A percentile compares a stretch with the other conserved stretches of the same genome.
phyloP scores from a whole-genome alignment of 2,797 vertebrate genomes.

The Sebastes flavidus region DNA sequence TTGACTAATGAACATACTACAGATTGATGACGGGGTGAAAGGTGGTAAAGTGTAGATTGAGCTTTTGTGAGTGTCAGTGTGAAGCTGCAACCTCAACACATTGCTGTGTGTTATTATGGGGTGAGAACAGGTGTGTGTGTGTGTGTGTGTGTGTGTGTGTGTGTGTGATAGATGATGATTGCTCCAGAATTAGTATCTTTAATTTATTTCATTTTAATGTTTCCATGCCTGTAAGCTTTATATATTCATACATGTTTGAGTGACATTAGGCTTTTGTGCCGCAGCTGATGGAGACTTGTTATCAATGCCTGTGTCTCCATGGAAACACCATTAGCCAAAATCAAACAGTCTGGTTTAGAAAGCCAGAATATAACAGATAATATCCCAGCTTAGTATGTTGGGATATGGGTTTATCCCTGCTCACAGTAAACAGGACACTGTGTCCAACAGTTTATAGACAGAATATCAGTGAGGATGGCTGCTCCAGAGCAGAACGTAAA shows the following conservation, averaged over 20 bases:
- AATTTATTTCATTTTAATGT: neutral
- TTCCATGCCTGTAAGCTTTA: neutral
- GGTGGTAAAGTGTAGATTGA: neutral
- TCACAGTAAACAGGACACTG: neutral
- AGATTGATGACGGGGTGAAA: neutral
- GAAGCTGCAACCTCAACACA: neutral
- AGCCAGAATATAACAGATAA: neutral
- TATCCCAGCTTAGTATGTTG: neutral
- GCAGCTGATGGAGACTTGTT: neutral
- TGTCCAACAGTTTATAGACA: neutral
- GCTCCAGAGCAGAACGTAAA: neutral
- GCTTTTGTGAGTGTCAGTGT: neutral
- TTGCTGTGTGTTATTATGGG: neutral
- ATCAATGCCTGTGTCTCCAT: neutral
- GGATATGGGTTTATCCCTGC: neutral
- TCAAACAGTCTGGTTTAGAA: neutral
- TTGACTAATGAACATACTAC: neutral
- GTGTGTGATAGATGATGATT: neutral
- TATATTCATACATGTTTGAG: neutral
- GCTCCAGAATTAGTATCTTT: neutral
- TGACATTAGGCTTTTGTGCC: neutral
- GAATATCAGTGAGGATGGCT: neutral
- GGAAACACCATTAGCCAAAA: neutral
- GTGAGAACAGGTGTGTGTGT: conserved; percentile 5
- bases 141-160: neutral